A percentile compares a stretch with the other conserved stretches of the same genome.
phyloP scores from a whole-genome alignment of 2,113 vertebrate species.

The Benitochromis conjunctus region DNA sequence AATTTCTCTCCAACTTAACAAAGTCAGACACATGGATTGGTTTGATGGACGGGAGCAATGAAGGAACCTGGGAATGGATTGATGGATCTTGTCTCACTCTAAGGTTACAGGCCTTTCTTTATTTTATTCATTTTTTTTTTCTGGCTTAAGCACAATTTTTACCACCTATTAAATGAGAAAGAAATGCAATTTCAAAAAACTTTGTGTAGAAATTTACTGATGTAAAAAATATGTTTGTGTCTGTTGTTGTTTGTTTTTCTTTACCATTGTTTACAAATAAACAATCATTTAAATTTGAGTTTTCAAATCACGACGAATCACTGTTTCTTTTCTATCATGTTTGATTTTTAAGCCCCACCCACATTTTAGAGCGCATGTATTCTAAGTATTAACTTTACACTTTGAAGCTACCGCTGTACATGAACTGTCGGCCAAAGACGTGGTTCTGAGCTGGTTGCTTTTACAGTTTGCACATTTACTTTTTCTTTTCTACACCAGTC shows the following conservation, averaged over 20 bases:
- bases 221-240: not conserved
- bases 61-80: slow-evolving; percentile 37
- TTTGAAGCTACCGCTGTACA: not conserved
- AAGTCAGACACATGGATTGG: slow-evolving; percentile 8
- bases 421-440: not conserved
- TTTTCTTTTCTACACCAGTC: rapidly evolving
- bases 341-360: not conserved
- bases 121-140: not conserved
- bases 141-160: not conserved
- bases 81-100: not conserved
- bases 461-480: not conserved
- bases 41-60: not conserved
- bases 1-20: not conserved
- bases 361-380: not conserved
- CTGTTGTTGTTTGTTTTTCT: not conserved
- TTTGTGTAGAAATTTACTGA: not conserved
- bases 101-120: not conserved
- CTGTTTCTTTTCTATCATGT: not conserved
- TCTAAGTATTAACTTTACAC: not conserved
- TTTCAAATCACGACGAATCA: not conserved
- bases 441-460: not conserved
- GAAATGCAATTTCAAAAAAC: not conserved
- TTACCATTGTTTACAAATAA: not conserved
- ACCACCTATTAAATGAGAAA: not conserved
- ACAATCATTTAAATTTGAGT: not conserved